Percentiles rank a stretch among this genome's conserved stretches.
These are phyloP conservation scores for Myotis lucifugus DNA, from an alignment of 2,113 vertebrate species.

Conservation along the genomic window DNA sequence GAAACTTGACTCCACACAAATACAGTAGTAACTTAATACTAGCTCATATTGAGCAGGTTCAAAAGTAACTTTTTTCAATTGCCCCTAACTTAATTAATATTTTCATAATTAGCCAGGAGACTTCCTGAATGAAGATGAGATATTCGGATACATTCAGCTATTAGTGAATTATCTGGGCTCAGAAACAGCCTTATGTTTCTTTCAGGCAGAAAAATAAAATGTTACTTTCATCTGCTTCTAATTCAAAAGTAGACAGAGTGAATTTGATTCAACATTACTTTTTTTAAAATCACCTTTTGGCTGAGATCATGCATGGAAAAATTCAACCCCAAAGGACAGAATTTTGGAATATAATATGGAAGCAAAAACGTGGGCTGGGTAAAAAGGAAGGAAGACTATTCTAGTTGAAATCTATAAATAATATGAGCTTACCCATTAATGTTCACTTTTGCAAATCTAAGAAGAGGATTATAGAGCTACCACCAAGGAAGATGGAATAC, in stretches of 20 bases:
- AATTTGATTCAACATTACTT: conserved; percentile 73
- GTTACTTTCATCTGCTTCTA: conserved; percentile 80
- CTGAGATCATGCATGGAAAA: conserved; percentile 76
- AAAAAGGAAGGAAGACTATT: conserved; percentile 65
- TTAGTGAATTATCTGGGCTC: conserved; percentile 77
- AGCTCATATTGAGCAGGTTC: conserved; percentile 66
- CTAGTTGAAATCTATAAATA: conserved; percentile 59
- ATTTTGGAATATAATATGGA: conserved; percentile 68
- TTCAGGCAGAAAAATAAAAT: conserved; percentile 73
- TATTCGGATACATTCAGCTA: conserved; percentile 73
- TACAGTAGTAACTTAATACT: conserved; percentile 80
- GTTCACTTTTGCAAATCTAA: conserved; percentile 55
- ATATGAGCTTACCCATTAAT: conserved; percentile 59
- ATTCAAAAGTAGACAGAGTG: conserved; percentile 78
- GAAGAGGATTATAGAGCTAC: conserved; percentile 50
- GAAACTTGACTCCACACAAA: conserved; percentile 73
- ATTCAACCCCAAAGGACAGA: conserved; percentile 70
- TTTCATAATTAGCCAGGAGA: conserved; percentile 80
- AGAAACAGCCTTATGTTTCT: conserved; percentile 68
- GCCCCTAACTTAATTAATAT: conserved; percentile 81
- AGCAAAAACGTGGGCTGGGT: conserved; percentile 43
- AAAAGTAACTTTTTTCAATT: conserved; percentile 75
- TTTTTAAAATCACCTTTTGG: conserved; percentile 74
- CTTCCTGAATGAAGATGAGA: conserved; percentile 81
- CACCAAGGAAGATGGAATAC: conserved; percentile 28